Base-by-base conservation (phyloP, 2,888 invertebrate species). In the Pherbina coryleti region DNA sequence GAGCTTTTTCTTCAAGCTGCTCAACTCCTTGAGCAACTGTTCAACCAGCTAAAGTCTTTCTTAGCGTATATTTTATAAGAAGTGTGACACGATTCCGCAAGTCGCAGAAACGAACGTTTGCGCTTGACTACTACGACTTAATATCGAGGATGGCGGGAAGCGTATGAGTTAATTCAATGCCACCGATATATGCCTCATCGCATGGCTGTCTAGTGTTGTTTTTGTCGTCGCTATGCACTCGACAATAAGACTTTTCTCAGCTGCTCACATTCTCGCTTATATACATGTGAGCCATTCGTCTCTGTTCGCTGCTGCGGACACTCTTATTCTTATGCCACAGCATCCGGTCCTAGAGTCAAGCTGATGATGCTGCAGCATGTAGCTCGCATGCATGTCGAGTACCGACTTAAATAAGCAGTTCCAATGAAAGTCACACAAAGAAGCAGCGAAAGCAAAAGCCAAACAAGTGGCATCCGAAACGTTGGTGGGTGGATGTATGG, bases 71-170 rank as follows among this genome's bases (percentile, higher is more conserved):
- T 75, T 66, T 75, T 67, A 67, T 66, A 55, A 53, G 25, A 55
- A 75, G 67, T 75, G 74, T 49, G 67, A 34, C 67, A 75, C 19
- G 67, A 55, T 64, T 74, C 64, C 66, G 34, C 66, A 75, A 55
- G 74, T 67, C 67, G n/a, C n/a, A 34, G 37, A 62, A 62, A 25
- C 44, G 44, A 44, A 44, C 14, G 11, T 44, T 44, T 7, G 44
- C 44, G 4, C 14, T 44, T n/a, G n/a, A n/a, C 14, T 1, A 14
- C 44, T 44, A 11, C 44, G 14, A 44, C 11, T 37, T 11, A 11
- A 44, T 14, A 44, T 14, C 1, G 44, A 44, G 25, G 9, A 31
- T 4, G 31, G 25, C n/a, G 51, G 22, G 11, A 11, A 67, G 67
- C 28, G n/a, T 25, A 22, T 60, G 14, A 60, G 60, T 60, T 60